Evolutionary conservation across 2,113 vertebrate genomes (phyloP), one percentile per base, ranked within the genome.

Genomic region (Myotis brandtii): DNA sequence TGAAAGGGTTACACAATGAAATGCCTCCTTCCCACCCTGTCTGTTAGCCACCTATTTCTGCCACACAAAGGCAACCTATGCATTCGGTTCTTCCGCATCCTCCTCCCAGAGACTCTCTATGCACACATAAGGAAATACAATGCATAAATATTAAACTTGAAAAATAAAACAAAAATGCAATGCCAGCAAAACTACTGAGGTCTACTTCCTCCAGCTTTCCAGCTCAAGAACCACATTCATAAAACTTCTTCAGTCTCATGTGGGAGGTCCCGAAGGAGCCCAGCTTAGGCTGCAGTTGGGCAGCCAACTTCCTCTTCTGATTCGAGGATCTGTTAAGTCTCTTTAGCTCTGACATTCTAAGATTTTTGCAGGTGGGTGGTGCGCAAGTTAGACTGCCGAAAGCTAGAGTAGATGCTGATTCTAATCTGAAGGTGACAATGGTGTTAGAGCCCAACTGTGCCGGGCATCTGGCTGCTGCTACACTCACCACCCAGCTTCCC

Each of bases 121-220:
- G 6, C 6, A 32, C 7, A 86, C 1, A n/a, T 20, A 86, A 62
- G 40, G 27, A 76, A 92, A 73, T 5, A n/a, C 13, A 32, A 69
- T 11, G 27, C 27, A 17, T 43, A 75, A 93, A 88, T 34, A 77
- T 17, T 69, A 91, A 91, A 79, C 20, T 27, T 66, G 54, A 43
- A n/a, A 40, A 92, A 59, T 5, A 48, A 62, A 75, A 88, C 25
- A 52, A 73, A 79, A 90, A 88, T 37, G n/a, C 34, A 84, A 66
- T 1, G 9, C 7, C 34, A 54, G 70, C 50, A 79, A 86, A 75
- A 43, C 3, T 7, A 48, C 34, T 6, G 20, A n/a, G 7, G n/a
- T 82, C 69, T 89, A 52, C 6, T 30, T 43, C 50, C 67, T 72
- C 54, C 4, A 86, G 46, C 9, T 25, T 27, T 83, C 56, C 4